Evolutionary conservation across 1,140 invertebrate species (phyloP).

Genomic region (Harlomillsia oculata): DNA sequence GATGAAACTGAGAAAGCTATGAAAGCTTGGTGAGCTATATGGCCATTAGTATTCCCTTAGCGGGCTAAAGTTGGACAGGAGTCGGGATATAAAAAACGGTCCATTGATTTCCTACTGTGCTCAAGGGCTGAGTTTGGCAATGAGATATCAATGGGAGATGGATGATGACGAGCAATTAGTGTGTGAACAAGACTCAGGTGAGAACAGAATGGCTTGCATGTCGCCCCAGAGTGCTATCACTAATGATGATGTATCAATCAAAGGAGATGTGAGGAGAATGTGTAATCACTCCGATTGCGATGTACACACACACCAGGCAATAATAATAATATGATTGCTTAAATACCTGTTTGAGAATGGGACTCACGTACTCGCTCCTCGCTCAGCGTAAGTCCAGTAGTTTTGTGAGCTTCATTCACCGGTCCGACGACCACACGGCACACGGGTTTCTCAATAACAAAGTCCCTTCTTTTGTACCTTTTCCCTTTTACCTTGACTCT

Average conservation of each 20-base stretch:
- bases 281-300: slow-evolving; percentile 1
- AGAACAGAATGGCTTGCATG: slow-evolving; percentile 3
- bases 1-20: too few species aligned
- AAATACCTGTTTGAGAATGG: slow-evolving; percentile 20
- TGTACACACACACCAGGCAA: not conserved
- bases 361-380: slow-evolving; percentile 21
- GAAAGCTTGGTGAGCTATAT: too few species aligned
- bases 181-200: not conserved
- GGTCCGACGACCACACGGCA: too few species aligned
- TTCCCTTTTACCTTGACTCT: too few species aligned
- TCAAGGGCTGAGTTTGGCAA: not conserved
- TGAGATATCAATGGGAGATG: not conserved
- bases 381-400: slow-evolving; percentile 27
- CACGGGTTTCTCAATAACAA: too few species aligned
- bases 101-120: not conserved
- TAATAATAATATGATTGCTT: not conserved
- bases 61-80: not conserved
- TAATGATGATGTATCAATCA: slow-evolving; percentile 26
- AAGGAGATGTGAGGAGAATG: slow-evolving; percentile 23
- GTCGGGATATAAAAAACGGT: not conserved
- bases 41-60: too few species aligned
- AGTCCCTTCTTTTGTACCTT: too few species aligned
- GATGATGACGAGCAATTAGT: not conserved
- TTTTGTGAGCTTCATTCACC: slow-evolving; percentile 2
- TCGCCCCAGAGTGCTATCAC: slow-evolving; percentile 12